Conservation (phyloP, 2,113 vertebrate genomes). For the Oophaga pumilio region DNA sequence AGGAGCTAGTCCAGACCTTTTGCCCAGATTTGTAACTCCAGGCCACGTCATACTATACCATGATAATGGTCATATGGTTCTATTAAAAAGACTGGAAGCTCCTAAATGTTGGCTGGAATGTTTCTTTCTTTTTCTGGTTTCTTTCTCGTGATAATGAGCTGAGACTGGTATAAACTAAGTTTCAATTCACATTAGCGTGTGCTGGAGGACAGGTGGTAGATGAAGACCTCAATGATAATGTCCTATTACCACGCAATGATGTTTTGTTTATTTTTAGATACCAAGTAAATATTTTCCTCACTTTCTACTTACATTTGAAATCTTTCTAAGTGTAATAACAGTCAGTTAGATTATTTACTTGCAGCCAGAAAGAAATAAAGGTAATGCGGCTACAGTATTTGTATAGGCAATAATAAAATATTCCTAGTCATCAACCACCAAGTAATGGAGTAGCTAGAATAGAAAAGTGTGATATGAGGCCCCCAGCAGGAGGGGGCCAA, state of each 20-base stretch:
- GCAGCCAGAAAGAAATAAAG: background rate
- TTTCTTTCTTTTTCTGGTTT: background rate
- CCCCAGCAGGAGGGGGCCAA: too few species aligned
- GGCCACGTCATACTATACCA: background rate
- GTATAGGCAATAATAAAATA: too few species aligned
- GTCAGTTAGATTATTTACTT: background rate
- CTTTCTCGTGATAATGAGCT: background rate
- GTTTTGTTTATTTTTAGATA: background rate
- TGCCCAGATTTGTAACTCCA: background rate
- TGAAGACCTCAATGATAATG: background rate
- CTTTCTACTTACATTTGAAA: background rate
- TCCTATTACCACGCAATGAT: background rate
- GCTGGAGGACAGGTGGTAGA: background rate
- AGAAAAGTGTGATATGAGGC: too few species aligned
- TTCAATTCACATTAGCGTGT: background rate
- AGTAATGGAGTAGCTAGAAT: background rate
- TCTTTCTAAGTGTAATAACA: background rate
- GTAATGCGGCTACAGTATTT: background rate
- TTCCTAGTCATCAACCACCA: too few species aligned
- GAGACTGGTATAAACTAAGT: slow-evolving; percentile 1
- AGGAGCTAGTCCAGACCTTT: background rate
- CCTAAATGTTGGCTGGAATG: background rate
- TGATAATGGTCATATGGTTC: background rate
- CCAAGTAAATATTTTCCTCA: background rate
- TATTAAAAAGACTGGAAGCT: background rate